Percentiles rank a stretch among this genome's conserved stretches.
Evolutionary conservation across 1,140 invertebrate species (phyloP).

Genomic region (Cheumatopsyche charites): DNA sequence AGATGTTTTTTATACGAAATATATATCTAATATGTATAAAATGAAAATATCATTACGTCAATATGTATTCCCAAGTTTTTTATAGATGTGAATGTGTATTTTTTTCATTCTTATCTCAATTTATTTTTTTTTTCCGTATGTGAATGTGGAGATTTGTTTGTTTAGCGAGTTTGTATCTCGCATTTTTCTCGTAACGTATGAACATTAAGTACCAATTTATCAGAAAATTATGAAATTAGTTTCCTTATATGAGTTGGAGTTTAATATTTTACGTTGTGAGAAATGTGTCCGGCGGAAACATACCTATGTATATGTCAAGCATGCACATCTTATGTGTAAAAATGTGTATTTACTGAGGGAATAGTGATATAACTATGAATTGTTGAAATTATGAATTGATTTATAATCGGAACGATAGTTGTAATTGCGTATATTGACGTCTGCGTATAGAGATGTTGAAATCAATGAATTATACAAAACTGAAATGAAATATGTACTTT

Average conservation of each 20-base stretch:
- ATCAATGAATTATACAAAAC: conserved; percentile 12
- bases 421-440: conserved; percentile 18
- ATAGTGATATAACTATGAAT: conserved; percentile 28
- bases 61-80: conserved; percentile 12
- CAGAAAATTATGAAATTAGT: no score
- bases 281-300: no score
- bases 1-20: conserved; percentile 15
- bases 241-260: no score
- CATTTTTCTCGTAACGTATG: no score
- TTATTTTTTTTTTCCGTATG: no score
- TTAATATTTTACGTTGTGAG: no score
- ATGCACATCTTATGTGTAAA: not conserved
- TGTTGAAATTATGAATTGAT: conserved; percentile 36
- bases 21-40: conserved; percentile 11
- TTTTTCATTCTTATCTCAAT: not conserved
- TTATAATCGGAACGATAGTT: conserved; percentile 32
- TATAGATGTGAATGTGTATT: conserved; percentile 16
- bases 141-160: no score
- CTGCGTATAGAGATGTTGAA: conserved; percentile 18
- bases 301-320: not conserved
- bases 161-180: no score
- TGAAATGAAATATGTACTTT: conserved; percentile 22
- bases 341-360: not conserved
- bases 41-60: conserved; percentile 20
- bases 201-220: no score